Percentiles rank a stretch among this genome's conserved stretches.
Evolutionary conservation across 2,113 vertebrate species (phyloP).

Genomic region (Suncus etruscus): DNA sequence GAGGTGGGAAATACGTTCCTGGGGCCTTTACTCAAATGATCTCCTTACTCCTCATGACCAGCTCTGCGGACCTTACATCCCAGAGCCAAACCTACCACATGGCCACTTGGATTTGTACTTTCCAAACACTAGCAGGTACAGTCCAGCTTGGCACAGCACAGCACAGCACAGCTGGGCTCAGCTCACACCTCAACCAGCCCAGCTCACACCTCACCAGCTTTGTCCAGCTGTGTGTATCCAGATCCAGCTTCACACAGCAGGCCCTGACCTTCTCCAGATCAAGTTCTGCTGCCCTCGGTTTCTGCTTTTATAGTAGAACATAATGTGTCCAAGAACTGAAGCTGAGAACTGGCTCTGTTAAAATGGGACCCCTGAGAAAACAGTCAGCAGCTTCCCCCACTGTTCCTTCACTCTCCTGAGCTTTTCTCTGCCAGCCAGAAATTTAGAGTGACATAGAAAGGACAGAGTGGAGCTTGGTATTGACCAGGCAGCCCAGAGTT

Average conservation of each 20-base stretch:
- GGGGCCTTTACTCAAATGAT: too few relatives aligned
- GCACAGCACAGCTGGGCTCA: too few relatives aligned
- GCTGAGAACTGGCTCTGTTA: neutral
- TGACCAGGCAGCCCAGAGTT: neutral
- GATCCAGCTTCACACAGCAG: too few relatives aligned
- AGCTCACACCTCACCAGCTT: neutral
- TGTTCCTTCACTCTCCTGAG: neutral
- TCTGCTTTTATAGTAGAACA: neutral
- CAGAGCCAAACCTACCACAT: too few relatives aligned
- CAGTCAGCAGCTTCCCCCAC: neutral
- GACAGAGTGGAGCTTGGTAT: neutral
- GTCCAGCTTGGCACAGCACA: too few relatives aligned
- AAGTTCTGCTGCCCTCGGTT: neutral
- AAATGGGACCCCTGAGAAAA: too few relatives aligned
- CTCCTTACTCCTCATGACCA: too few relatives aligned
- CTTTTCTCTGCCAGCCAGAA: neutral
- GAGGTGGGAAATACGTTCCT: too few relatives aligned
- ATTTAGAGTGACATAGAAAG: neutral
- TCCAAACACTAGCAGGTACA: too few relatives aligned
- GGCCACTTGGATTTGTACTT: too few relatives aligned
- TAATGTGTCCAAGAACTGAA: accelerated
- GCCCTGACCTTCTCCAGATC: neutral
- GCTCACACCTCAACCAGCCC: neutral
- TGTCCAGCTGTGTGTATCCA: too few relatives aligned
- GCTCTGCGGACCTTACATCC: too few relatives aligned